These are phyloP conservation scores for Nomada hirtipes DNA, from an alignment of 2,888 invertebrate genomes.

Conservation along the genomic window DNA sequence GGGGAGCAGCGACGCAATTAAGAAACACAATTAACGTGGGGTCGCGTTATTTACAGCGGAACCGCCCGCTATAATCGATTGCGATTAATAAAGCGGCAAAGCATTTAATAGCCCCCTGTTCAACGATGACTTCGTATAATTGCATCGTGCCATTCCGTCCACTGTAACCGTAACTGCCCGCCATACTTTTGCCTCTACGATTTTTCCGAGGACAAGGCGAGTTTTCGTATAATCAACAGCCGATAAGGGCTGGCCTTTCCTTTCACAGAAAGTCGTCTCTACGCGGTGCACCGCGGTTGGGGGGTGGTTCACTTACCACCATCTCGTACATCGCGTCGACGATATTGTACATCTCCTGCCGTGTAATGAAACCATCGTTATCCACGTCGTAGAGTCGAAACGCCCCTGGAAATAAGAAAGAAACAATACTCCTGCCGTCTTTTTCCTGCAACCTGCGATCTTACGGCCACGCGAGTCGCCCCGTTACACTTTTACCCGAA, in stretches of 20 bases:
- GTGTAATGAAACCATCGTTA: slow-evolving; percentile 97
- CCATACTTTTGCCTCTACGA: too few species aligned
- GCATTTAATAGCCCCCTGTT: neutral
- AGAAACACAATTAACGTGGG: slow-evolving; percentile 5
- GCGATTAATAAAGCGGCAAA: neutral
- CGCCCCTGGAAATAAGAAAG: slow-evolving; percentile 90
- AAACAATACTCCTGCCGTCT: neutral
- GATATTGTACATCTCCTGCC: slow-evolving; percentile 98
- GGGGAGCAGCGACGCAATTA: neutral
- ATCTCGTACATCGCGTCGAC: slow-evolving; percentile 99
- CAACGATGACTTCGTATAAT: neutral
- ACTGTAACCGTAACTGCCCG: too few species aligned
- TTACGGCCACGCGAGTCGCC: too few species aligned
- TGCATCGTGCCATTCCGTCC: neutral
- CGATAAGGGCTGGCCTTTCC: too few species aligned
- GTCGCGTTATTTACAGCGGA: neutral
- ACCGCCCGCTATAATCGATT: neutral
- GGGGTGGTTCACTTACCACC: slow-evolving; percentile 92
- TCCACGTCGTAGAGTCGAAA: slow-evolving; percentile 98
- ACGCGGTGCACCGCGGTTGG: neutral
- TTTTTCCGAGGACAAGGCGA: too few species aligned
- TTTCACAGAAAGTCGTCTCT: too few species aligned
- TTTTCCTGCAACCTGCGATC: too few species aligned
- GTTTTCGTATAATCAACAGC: too few species aligned
- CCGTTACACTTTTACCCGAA: too few species aligned